Evolutionary conservation across 2,113 vertebrate species (phyloP), one percentile per base, ranked within the genome.

Genomic region (Limanda limanda): DNA sequence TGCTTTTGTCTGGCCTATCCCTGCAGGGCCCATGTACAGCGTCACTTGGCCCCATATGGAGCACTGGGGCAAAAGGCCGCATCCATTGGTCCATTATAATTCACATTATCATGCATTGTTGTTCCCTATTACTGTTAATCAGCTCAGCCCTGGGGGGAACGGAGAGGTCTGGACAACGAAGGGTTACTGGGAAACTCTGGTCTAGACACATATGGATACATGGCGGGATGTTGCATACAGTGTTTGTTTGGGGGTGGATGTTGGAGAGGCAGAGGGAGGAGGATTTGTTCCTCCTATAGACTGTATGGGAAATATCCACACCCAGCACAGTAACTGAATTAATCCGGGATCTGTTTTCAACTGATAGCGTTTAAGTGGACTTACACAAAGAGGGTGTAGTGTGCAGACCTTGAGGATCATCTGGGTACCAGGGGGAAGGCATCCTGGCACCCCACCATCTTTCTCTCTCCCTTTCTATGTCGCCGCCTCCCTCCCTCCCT

Each of bases 21-120:
- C 84, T 52, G 76, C 67, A 77, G 80, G 83, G 66, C 58, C 5
- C n/a, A 5, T 25, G 65, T 55, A 76, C 70, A 72, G 58, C 24
- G 24, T 68, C 48, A 57, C 66, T 72, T 74, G 79, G 78, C 59
- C 68, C 79, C 85, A 75, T 78, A 71, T 78, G 76, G 77, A 88
- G 77, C 66, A 0, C 1, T 2, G 61, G 75, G 77, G 67, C 71
- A 71, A 86, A 77, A 83, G 85, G 76, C 48, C 42, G 45, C 65
- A 27, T 82, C 82, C 78, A 82, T 72, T 25, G 86, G 85, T 71
- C 80, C 82, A 69, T 88, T 86, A 78, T 88, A 76, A 91, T 90
- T 78, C 85, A 85, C 66, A 91, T 92, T 84, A 88, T 84, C 80
- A 85, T 85, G 83, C 83, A 69, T 83, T 86, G 81, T 91, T 89